Conservation (phyloP, 2,113 vertebrate species). For the Plestiodon gilberti region DNA sequence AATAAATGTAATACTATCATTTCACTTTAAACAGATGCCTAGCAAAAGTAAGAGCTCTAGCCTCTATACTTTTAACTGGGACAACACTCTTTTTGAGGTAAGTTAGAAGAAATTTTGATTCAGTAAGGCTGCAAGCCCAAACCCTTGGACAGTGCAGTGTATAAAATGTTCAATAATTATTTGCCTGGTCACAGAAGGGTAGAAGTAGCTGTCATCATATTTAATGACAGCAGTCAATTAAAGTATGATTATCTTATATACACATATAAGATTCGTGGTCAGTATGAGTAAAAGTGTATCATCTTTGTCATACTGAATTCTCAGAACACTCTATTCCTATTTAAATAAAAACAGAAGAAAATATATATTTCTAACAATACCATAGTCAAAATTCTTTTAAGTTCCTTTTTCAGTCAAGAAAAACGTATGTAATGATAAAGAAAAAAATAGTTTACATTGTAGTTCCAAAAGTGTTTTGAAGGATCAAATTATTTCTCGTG, state of each 20-base stretch:
- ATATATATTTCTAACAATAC: conserved; percentile 57
- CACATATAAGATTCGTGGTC: conserved; percentile 55
- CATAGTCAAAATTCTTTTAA: conserved; percentile 47
- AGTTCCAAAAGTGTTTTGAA: conserved; percentile 39
- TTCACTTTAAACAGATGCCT: conserved; percentile 71
- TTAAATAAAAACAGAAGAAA: conserved; percentile 71
- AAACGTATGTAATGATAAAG: conserved; percentile 49
- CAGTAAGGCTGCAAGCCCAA: conserved; percentile 57
- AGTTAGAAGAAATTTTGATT: conserved; percentile 62
- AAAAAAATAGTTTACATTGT: conserved; percentile 47
- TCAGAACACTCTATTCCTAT: conserved; percentile 57
- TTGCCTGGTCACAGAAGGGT: conserved; percentile 55
- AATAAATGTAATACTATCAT: conserved; percentile 69
- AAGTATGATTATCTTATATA: conserved; percentile 54
- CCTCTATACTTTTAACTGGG: conserved; percentile 53
- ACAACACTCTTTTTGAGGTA: conserved; percentile 52
- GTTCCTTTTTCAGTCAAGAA: conserved; percentile 49
- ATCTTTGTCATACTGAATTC: conserved; percentile 63
- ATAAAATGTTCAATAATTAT: conserved; percentile 58
- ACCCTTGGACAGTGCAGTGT: conserved; percentile 51
- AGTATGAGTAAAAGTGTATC: conserved; percentile 69
- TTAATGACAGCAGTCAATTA: conserved; percentile 56
- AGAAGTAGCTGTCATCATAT: conserved; percentile 56
- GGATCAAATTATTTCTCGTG: conserved; percentile 32
- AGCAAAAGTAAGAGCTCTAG: conserved; percentile 58